These are phyloP conservation scores for Mus spicilegus DNA, from an alignment of 2,113 vertebrate genomes.

Conservation along the genomic window DNA sequence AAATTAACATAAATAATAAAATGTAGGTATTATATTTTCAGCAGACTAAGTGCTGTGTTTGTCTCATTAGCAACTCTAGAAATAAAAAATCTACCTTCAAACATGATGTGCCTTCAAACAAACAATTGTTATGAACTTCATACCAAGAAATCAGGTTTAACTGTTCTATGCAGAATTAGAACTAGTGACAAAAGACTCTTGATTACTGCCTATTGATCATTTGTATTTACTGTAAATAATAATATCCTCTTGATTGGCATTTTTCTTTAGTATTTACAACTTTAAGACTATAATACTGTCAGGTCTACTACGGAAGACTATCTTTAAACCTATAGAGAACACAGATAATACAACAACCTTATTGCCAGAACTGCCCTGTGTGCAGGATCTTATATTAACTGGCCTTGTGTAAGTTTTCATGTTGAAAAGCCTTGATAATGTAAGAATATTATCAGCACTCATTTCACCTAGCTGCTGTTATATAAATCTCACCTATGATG, in stretches of 20 bases:
- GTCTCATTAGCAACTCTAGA: not conserved
- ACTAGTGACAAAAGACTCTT: not conserved
- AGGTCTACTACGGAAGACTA: not conserved
- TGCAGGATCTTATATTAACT: not conserved
- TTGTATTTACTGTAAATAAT: not conserved
- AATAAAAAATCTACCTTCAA: not conserved
- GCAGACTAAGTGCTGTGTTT: not conserved
- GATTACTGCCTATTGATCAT: not conserved
- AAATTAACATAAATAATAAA: not conserved
- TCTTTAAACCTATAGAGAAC: not conserved
- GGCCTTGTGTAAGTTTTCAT: not conserved
- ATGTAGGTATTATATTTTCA: constrained; percentile 17
- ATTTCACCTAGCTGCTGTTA: not conserved
- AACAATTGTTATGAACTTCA: not conserved
- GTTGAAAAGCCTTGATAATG: too few relatives aligned
- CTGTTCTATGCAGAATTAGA: not conserved
- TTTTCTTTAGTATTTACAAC: constrained; percentile 3
- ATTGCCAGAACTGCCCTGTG: not conserved
- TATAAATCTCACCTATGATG: too few relatives aligned
- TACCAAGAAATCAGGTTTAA: not conserved
- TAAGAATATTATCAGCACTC: not conserved
- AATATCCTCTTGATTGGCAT: not conserved
- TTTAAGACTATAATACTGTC: not conserved
- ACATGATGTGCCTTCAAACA: not conserved
- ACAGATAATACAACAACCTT: not conserved